Evolutionary conservation across 2,113 vertebrate genomes (phyloP).

Genomic region (Ophthalmolycus amberensis): DNA sequence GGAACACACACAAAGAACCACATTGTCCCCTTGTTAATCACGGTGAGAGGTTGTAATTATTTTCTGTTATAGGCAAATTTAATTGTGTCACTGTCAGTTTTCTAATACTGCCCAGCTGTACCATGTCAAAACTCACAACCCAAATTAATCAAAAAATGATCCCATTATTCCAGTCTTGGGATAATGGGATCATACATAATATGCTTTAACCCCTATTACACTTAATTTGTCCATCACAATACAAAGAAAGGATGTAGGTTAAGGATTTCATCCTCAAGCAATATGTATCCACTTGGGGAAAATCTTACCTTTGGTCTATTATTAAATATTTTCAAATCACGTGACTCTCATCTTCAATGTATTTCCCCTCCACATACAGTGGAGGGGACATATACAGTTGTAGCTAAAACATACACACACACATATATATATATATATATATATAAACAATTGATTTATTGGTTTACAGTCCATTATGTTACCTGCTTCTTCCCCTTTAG

Average conservation of each 20-base stretch:
- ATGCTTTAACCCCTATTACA: background rate
- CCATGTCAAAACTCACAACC: background rate
- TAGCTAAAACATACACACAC: background rate
- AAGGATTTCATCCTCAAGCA: background rate
- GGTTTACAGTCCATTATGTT: background rate
- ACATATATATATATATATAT: background rate
- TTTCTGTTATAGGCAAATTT: background rate
- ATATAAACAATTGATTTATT: background rate
- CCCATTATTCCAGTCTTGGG: background rate
- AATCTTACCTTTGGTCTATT: background rate
- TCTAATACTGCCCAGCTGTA: background rate
- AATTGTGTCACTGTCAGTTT: background rate
- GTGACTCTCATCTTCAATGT: background rate
- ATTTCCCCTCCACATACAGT: background rate
- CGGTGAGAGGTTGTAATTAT: background rate
- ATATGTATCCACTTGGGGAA: background rate
- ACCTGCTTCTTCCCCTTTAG: background rate
- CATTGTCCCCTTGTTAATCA: background rate
- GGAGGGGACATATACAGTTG: too few species aligned
- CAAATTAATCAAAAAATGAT: background rate
- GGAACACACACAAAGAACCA: background rate
- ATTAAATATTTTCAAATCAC: background rate
- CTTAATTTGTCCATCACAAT: background rate
- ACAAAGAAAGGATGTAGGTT: background rate
- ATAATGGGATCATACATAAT: conserved; percentile 4